Evolutionary conservation across 2,888 invertebrate genomes (phyloP).

Genomic region (Dione juno): DNA sequence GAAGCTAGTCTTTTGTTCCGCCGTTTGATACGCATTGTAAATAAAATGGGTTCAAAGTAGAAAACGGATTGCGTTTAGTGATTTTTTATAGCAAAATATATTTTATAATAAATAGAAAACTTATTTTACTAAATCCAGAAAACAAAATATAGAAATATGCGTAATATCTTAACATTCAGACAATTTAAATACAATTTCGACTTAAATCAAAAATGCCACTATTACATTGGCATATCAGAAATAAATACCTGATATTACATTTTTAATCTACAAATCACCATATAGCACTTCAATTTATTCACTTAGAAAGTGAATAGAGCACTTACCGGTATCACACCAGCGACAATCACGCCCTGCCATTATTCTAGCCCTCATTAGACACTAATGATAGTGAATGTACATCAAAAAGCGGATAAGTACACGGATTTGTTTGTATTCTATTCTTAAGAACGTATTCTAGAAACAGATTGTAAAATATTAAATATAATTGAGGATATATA

Average conservation of each 20-base stretch:
- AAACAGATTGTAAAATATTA: too few species aligned
- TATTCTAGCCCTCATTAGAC: constrained; percentile 32
- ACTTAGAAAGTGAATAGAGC: constrained; percentile 32
- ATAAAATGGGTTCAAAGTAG: too few species aligned
- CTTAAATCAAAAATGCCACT: neutral
- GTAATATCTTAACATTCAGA: neutral
- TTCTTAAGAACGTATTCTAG: neutral
- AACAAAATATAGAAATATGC: neutral
- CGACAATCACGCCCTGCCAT: constrained; percentile 35
- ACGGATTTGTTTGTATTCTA: constrained; percentile 24
- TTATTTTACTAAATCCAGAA: too few species aligned
- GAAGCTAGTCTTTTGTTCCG: neutral
- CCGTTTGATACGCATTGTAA: neutral
- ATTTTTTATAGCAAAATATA: too few species aligned
- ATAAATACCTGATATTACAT: neutral
- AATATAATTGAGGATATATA: too few species aligned
- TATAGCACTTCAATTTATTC: constrained; percentile 28
- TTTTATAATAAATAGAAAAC: too few species aligned
- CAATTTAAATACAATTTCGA: neutral
- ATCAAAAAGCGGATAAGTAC: constrained; percentile 28
- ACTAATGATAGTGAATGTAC: constrained; percentile 29
- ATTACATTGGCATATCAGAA: neutral
- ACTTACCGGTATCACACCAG: constrained; percentile 33
- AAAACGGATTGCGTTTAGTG: too few species aligned
- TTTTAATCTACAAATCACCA: neutral